These are phyloP conservation scores for Gymnocephalus cernua DNA, from an alignment of 2,113 vertebrate species.

Conservation along the genomic window DNA sequence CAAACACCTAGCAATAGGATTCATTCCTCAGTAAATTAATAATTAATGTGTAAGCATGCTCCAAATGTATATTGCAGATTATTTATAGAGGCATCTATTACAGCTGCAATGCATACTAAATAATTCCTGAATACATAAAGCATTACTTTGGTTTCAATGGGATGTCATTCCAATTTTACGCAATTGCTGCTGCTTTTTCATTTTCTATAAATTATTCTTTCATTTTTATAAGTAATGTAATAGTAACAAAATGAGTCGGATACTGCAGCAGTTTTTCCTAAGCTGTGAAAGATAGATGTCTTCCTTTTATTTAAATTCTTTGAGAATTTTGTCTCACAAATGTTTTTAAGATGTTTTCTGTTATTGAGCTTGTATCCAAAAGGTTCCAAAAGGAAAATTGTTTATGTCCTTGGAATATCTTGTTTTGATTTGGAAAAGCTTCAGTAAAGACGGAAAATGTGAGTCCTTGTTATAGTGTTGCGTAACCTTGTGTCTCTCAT, in stretches of 20 bases:
- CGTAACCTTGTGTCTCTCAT: background rate
- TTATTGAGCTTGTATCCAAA: background rate
- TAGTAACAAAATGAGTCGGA: background rate
- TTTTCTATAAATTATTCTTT: background rate
- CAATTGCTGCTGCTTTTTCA: background rate
- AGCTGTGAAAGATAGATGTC: background rate
- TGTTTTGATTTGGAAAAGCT: background rate
- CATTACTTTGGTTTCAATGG: background rate
- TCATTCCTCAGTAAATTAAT: slow-evolving; percentile 26
- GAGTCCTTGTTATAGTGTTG: background rate
- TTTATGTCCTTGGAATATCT: background rate
- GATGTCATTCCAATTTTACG: slow-evolving; percentile 8
- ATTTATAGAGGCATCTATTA: slow-evolving; percentile 56
- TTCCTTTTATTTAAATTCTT: too few relatives aligned
- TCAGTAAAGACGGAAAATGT: background rate
- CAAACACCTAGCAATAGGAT: slow-evolving; percentile 27
- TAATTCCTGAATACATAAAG: slow-evolving; percentile 8
- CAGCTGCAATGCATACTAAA: slow-evolving; percentile 21
- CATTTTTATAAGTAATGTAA: background rate
- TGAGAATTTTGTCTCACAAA: too few relatives aligned
- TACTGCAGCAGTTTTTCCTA: background rate
- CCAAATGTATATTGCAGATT: slow-evolving; percentile 27
- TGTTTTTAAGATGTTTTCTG: background rate
- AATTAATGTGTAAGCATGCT: slow-evolving; percentile 20
- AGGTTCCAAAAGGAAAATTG: background rate